These are phyloP conservation scores for Sminthurinus aureus DNA, from an alignment of 2,888 invertebrate genomes.

Conservation along the genomic window DNA sequence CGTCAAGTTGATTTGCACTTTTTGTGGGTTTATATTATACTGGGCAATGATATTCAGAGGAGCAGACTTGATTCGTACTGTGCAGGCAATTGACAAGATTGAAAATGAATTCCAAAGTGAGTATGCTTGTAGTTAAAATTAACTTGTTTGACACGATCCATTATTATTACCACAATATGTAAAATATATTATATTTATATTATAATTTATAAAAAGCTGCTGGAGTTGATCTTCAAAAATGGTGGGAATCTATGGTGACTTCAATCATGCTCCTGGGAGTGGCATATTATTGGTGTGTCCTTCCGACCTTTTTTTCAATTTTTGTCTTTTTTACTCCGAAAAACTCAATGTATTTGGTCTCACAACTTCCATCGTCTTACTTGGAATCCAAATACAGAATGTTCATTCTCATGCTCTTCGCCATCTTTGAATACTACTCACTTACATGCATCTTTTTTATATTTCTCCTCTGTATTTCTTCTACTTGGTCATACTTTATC, in stretches of 20 bases:
- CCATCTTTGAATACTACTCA: background rate
- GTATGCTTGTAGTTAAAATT: background rate
- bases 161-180: background rate
- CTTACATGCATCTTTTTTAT: background rate
- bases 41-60: background rate
- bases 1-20: background rate
- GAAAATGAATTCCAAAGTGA: background rate
- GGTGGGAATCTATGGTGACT: conserved; percentile 7
- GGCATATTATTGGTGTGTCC: too few species aligned
- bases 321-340: background rate
- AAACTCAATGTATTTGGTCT: background rate
- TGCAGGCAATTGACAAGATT: background rate
- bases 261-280: background rate
- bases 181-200: background rate
- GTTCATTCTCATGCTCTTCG: background rate
- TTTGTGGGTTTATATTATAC: background rate
- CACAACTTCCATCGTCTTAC: background rate
- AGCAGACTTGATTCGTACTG: background rate
- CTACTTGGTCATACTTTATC: background rate
- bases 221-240: background rate
- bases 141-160: too few species aligned
- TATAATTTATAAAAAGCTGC: background rate
- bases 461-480: background rate
- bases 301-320: background rate
- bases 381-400: background rate